Conservation (phyloP, 1,140 invertebrate genomes). For the Drosophila tsacasi region DNA sequence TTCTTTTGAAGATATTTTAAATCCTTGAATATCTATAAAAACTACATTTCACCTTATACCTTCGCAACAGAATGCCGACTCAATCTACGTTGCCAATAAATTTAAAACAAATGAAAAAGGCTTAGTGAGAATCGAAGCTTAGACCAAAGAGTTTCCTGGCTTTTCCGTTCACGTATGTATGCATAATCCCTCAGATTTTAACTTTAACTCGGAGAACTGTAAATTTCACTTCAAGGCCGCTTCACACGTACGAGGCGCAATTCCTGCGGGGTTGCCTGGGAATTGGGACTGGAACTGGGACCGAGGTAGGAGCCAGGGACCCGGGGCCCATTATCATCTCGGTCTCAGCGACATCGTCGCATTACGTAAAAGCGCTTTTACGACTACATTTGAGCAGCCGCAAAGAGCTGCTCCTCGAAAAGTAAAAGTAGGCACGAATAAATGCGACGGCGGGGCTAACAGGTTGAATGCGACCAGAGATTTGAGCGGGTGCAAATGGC, state of each 20-base stretch:
- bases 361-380: constrained; percentile 82
- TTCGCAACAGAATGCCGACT: not conserved
- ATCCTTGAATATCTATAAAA: no score
- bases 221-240: constrained; percentile 71
- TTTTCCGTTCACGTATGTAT: constrained; percentile 30
- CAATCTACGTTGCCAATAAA: constrained; percentile 7
- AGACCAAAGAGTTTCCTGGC: constrained; percentile 5
- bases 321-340: constrained; percentile 43
- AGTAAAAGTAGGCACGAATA: constrained; percentile 42
- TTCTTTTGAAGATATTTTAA: not conserved
- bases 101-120: constrained; percentile 9
- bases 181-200: constrained; percentile 43
- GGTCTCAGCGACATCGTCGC: constrained; percentile 59
- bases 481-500: constrained; percentile 65
- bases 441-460: constrained; percentile 45
- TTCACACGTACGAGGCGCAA: constrained; percentile 60
- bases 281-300: not conserved
- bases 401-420: constrained; percentile 38
- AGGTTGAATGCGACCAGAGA: constrained; percentile 74
- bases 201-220: constrained; percentile 29
- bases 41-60: not conserved
- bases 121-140: constrained; percentile 12
- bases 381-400: constrained; percentile 65
- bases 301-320: constrained; percentile 23
- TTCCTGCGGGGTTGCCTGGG: constrained; percentile 49